Conservation (phyloP, 2,888 invertebrate genomes). For the Pandemis heparana region DNA sequence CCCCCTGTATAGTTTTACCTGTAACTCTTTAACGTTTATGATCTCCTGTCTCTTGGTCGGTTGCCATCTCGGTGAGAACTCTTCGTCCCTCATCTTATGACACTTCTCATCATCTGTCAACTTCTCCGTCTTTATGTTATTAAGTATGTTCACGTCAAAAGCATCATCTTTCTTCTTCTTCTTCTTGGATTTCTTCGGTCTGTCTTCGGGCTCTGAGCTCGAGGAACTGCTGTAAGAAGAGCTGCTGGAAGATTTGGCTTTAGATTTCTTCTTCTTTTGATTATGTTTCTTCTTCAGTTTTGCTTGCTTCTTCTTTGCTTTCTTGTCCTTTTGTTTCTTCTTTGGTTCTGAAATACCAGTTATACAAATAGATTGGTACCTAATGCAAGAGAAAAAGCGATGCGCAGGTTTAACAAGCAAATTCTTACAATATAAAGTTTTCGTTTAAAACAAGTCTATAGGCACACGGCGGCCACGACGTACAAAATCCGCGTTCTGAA, state of each 20-base stretch:
- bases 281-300: slow-evolving; percentile 67
- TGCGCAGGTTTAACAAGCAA: too few species aligned
- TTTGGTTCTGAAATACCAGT: slow-evolving; percentile 40
- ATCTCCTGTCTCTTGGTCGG: slow-evolving; percentile 50
- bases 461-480: too few species aligned
- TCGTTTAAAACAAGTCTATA: too few species aligned
- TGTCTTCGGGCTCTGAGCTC: slow-evolving; percentile 58
- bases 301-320: slow-evolving; percentile 65
- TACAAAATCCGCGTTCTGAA: too few species aligned
- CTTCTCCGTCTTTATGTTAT: slow-evolving; percentile 78
- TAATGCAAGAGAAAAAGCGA: too few species aligned
- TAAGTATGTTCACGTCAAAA: slow-evolving; percentile 75
- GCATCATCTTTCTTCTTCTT: slow-evolving; percentile 68
- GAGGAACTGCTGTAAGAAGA: slow-evolving; percentile 64
- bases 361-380: too few species aligned
- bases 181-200: slow-evolving; percentile 53
- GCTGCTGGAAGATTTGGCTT: slow-evolving; percentile 48
- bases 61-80: slow-evolving; percentile 68
- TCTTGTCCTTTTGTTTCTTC: slow-evolving; percentile 64
- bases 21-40: slow-evolving; percentile 74
- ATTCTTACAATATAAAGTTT: too few species aligned
- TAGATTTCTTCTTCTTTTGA: slow-evolving; percentile 67
- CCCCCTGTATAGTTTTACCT: neutral
- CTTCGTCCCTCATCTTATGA: slow-evolving; percentile 51
- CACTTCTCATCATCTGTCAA: slow-evolving; percentile 73